A percentile compares a stretch with the other conserved stretches of the same genome.
Evolutionary conservation across 2,113 vertebrate species (phyloP).

Genomic region (Lampris incognitus): DNA sequence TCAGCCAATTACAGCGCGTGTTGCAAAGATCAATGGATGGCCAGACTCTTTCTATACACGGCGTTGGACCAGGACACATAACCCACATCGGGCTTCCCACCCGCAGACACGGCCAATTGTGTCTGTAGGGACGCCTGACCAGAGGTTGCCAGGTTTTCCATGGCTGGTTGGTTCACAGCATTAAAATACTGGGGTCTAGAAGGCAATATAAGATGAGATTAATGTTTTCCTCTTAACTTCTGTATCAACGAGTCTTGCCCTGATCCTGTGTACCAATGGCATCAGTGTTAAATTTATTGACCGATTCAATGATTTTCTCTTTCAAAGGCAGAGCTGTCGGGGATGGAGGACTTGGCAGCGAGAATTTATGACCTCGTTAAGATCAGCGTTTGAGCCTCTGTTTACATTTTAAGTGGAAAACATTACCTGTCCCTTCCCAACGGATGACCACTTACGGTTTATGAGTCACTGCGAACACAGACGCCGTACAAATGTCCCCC

Average conservation of each 20-base stretch:
- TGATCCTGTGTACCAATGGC: constrained; percentile 16
- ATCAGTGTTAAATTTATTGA: constrained; percentile 48
- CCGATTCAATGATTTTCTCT: constrained; percentile 57
- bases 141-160: too few species aligned
- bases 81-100: too few species aligned
- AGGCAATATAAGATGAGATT: too few species aligned
- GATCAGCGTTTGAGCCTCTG: constrained; percentile 42
- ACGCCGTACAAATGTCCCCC: constrained; percentile 51
- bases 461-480: constrained; percentile 60
- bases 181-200: too few species aligned
- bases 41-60: too few species aligned
- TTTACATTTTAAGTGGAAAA: constrained; percentile 73
- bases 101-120: too few species aligned
- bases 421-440: constrained; percentile 39
- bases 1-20: too few species aligned
- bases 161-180: too few species aligned
- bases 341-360: constrained; percentile 2
- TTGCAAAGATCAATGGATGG: too few species aligned
- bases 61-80: too few species aligned
- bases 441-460: constrained; percentile 48
- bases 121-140: too few species aligned
- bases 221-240: neutral
- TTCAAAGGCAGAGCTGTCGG: constrained; percentile 27
- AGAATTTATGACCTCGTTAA: constrained; percentile 63
- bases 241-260: constrained; percentile 19